These are phyloP conservation scores for Callosobruchus maculatus DNA, from an alignment of 2,888 invertebrate genomes.

Conservation along the genomic window DNA sequence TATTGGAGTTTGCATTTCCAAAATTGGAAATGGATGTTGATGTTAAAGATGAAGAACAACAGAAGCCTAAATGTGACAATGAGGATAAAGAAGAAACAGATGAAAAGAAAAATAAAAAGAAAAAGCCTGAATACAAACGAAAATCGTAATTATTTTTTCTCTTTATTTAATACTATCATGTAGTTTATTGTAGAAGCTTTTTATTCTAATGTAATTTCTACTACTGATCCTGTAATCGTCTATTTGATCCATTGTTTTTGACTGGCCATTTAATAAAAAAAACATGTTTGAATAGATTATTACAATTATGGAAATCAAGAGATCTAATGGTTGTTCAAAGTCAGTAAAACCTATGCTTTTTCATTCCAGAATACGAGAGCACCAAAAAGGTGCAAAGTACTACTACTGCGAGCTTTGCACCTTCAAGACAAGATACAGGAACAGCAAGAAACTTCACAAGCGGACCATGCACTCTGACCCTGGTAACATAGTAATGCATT, in stretches of 20 bases:
- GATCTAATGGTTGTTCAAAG: too few relatives aligned
- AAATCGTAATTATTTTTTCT: slow-evolving; percentile 5
- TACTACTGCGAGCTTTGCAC: slow-evolving; percentile 20
- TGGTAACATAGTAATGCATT: slow-evolving; percentile 17
- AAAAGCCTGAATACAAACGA: slow-evolving; percentile 1
- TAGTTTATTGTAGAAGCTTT: background rate
- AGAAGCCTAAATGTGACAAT: slow-evolving; percentile 10
- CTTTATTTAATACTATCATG: background rate
- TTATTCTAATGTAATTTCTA: too few relatives aligned
- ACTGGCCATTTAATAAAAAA: too few relatives aligned
- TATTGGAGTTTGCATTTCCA: slow-evolving; percentile 24
- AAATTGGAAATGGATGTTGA: slow-evolving; percentile 23
- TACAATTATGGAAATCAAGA: too few relatives aligned
- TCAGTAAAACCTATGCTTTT: too few relatives aligned
- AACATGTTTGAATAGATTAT: too few relatives aligned
- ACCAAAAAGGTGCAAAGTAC: slow-evolving; percentile 20
- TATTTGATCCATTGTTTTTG: too few relatives aligned
- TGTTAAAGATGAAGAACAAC: slow-evolving; percentile 4
- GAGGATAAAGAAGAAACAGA: background rate
- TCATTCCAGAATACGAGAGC: slow-evolving; percentile 13
- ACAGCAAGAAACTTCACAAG: slow-evolving; percentile 24
- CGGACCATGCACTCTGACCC: slow-evolving; percentile 23
- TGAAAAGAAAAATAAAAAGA: slow-evolving; percentile 1
- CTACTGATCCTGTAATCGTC: too few relatives aligned
- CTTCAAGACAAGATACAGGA: slow-evolving; percentile 23